Evolutionary conservation across 2,113 vertebrate genomes (phyloP).

Genomic region (Campylomormyrus tamandua): DNA sequence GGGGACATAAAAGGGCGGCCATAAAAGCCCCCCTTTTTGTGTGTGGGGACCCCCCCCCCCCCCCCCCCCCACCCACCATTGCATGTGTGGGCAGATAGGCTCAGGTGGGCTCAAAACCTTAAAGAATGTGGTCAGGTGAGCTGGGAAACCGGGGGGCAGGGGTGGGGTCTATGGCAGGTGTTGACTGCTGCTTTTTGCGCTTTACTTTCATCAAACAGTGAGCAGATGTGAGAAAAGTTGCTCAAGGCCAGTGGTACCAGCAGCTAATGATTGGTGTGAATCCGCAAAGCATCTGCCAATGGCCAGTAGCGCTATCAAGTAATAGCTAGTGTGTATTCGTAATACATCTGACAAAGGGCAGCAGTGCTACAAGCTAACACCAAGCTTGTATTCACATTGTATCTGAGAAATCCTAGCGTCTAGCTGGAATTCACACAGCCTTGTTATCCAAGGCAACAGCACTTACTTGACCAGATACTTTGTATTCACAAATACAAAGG

Average conservation of each 20-base stretch:
- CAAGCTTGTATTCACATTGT: neutral
- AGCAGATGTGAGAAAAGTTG: neutral
- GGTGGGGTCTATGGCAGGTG: conserved; percentile 37
- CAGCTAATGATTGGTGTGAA: neutral
- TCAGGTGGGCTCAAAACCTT: conserved; percentile 54
- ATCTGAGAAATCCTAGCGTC: neutral
- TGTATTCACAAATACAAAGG: conserved; percentile 1
- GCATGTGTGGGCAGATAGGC: conserved; percentile 58
- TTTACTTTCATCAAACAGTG: neutral
- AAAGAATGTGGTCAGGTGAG: conserved; percentile 67
- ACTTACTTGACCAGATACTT: neutral
- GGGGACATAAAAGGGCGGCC: no score
- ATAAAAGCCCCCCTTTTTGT: no score
- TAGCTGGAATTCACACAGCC: neutral
- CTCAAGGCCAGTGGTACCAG: neutral
- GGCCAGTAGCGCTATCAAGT: neutral
- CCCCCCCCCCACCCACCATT: neutral
- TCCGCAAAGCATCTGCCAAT: neutral
- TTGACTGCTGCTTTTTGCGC: conserved; percentile 23
- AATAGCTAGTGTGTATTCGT: neutral
- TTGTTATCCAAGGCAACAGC: neutral
- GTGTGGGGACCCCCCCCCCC: no score
- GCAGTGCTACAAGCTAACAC: neutral
- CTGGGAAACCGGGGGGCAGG: conserved; percentile 49
- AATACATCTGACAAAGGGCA: neutral